Conservation (phyloP, 2,113 vertebrate species). For the Pituophis catenifer region DNA sequence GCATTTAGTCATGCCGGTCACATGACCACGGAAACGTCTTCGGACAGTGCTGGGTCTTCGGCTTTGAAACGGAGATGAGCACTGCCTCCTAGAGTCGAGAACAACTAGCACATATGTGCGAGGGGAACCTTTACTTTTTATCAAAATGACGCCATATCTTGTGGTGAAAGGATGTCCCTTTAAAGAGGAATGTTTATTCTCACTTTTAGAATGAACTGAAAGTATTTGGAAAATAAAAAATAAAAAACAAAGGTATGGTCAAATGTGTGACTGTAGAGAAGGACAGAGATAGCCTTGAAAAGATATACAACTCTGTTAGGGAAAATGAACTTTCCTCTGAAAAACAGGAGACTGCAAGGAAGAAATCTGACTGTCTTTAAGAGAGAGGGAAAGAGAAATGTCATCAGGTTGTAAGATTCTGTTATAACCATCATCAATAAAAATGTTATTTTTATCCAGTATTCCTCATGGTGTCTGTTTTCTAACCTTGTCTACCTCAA, state of each 20-base stretch:
- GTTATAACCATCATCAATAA: background rate
- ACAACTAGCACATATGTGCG: no score
- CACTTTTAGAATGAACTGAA: background rate
- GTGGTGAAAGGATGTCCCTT: background rate
- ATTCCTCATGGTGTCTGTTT: background rate
- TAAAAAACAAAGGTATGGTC: background rate
- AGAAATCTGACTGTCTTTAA: background rate
- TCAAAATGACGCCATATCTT: background rate
- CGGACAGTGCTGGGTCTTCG: no score
- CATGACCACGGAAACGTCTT: no score
- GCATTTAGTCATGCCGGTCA: no score
- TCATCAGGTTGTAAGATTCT: background rate
- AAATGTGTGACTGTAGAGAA: background rate
- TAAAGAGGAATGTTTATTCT: background rate
- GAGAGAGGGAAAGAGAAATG: background rate
- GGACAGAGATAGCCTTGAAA: background rate
- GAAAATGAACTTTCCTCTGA: background rate
- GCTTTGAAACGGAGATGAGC: no score
- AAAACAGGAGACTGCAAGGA: background rate
- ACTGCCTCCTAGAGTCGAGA: no score
- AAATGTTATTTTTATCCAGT: background rate
- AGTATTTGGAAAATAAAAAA: background rate
- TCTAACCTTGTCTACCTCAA: background rate
- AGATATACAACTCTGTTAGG: background rate
- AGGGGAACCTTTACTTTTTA: no score